Evolutionary conservation across 1,140 invertebrate species (phyloP).

Genomic region (Palaemon carinicauda): DNA sequence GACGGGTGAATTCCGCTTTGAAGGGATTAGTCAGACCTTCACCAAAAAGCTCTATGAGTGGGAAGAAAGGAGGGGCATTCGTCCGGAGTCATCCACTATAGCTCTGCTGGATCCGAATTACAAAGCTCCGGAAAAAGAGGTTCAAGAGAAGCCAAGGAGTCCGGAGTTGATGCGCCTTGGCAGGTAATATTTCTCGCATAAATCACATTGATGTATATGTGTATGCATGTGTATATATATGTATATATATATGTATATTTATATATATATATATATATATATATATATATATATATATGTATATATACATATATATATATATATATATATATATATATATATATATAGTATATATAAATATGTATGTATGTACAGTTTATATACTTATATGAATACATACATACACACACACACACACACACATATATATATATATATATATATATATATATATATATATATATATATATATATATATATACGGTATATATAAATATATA

Average conservation of each 20-base stretch:
- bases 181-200: slow-evolving; percentile 34
- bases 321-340: not conserved
- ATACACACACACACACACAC: too few species aligned
- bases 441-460: not conserved
- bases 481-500: too few species aligned
- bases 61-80: slow-evolving; percentile 83
- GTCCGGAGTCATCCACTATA: slow-evolving; percentile 83
- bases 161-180: slow-evolving; percentile 66
- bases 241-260: too few species aligned
- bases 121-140: slow-evolving; percentile 61
- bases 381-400: too few species aligned
- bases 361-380: not conserved
- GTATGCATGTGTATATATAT: too few species aligned
- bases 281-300: too few species aligned
- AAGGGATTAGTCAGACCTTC: slow-evolving; percentile 87
- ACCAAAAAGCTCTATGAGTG: slow-evolving; percentile 89
- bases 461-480: not conserved
- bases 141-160: slow-evolving; percentile 60
- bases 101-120: slow-evolving; percentile 74
- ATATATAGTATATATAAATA: not conserved
- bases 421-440: not conserved
- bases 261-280: too few species aligned
- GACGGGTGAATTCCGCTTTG: slow-evolving; percentile 81
- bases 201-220: not conserved
- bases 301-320: too few species aligned